phyloP scores from a whole-genome alignment of 2,797 vertebrate genomes.

The Sphaeramia orbicularis region DNA sequence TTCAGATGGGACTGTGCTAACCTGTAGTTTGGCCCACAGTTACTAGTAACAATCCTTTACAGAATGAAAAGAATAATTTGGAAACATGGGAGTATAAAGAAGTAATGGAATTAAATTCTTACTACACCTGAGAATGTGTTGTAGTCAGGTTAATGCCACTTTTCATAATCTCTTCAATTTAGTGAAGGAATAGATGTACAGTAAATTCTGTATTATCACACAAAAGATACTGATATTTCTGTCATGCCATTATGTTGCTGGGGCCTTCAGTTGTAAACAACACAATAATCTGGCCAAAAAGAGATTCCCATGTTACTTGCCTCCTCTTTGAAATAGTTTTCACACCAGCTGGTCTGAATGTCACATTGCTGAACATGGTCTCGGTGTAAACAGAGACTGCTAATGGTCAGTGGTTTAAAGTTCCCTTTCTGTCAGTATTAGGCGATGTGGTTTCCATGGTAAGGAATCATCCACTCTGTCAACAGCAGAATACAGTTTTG shows the following conservation, averaged over 20 bases:
- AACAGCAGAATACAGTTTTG: conserved; percentile 21
- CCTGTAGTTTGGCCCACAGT: conserved; percentile 30
- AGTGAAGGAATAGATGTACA: conserved; percentile 17
- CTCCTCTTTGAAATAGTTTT: conserved; percentile 10
- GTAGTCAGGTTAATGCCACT: conserved; percentile 4
- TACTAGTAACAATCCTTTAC: conserved; percentile 25
- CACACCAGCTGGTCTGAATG: conserved; percentile 30
- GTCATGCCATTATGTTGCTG: conserved; percentile 24
- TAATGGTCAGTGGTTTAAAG: conserved; percentile 35
- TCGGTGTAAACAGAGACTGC: conserved; percentile 32
- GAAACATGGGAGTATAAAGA: background rate
- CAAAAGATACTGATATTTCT: conserved; percentile 34
- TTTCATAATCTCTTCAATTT: conserved; percentile 5
- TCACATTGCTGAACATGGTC: conserved; percentile 37
- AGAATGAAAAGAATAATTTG: conserved; percentile 30
- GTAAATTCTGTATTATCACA: conserved; percentile 41
- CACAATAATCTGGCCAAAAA: conserved; percentile 19
- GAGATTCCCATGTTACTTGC: conserved; percentile 20
- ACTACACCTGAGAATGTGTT: conserved; percentile 3
- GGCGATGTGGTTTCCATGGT: conserved; percentile 14
- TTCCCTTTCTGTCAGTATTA: conserved; percentile 60
- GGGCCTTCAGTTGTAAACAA: conserved; percentile 12
- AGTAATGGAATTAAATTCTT: background rate
- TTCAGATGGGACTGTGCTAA: conserved; percentile 41
- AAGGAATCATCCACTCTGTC: conserved; percentile 32